Conservation (phyloP, 64 coral and sea anemone genomes). For the Pachyseris speciosa region DNA sequence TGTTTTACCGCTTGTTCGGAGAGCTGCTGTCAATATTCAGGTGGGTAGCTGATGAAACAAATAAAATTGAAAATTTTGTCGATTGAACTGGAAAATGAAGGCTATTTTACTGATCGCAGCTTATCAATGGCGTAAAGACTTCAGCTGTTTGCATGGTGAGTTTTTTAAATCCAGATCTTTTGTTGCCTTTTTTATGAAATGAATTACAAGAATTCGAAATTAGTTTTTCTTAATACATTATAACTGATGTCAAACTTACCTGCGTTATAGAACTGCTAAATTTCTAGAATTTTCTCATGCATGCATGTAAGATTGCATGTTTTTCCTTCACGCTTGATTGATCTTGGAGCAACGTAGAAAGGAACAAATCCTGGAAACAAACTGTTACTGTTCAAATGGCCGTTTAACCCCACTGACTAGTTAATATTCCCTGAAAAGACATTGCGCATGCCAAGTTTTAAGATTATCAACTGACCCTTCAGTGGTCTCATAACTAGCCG, state of each 20-base stretch:
- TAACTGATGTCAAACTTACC: not conserved
- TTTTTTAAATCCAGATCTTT: not conserved
- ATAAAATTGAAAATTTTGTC: not conserved
- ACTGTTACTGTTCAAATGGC: no score
- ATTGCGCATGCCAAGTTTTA: no score
- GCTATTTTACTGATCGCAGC: not conserved
- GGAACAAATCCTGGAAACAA: not conserved
- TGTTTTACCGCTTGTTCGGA: constrained; percentile 2
- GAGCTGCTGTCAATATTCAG: not conserved
- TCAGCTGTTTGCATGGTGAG: not conserved
- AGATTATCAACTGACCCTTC: no score
- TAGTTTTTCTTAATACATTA: no score
- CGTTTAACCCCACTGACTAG: no score
- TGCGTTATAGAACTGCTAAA: not conserved
- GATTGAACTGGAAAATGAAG: not conserved
- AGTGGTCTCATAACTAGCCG: no score
- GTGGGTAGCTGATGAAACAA: not conserved
- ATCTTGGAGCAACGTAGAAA: not conserved
- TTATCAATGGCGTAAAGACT: not conserved
- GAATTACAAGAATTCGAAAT: no score
- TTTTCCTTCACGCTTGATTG: not conserved
- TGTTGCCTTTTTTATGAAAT: no score
- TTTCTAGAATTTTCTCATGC: not conserved
- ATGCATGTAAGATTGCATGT: not conserved
- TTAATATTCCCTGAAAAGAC: no score